Evolutionary conservation across 37 sponge, comb jelly and placozoan genomes (phyloP).

Genomic region (Ianthella basta): DNA sequence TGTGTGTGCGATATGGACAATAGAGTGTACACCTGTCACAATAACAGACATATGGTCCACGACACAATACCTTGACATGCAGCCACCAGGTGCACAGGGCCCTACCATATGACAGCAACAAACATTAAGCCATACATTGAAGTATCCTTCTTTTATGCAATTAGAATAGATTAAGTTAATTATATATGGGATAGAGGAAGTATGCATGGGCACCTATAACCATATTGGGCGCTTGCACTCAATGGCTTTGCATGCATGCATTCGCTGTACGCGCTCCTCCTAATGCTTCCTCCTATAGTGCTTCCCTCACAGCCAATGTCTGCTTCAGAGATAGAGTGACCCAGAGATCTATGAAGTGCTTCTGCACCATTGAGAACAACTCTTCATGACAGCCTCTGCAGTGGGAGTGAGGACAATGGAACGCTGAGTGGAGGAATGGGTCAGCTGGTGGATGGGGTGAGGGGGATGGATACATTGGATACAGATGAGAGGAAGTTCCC

Average conservation of each 20-base stretch:
- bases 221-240: not conserved
- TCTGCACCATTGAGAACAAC: not conserved
- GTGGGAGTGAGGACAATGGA: not conserved
- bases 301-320: not conserved
- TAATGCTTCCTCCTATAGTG: too few species aligned
- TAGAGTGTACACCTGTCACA: not conserved
- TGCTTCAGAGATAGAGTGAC: not conserved
- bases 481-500: not conserved
- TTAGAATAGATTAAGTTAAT: too few species aligned
- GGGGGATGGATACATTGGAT: not conserved
- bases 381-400: not conserved
- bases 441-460: conserved; percentile 9
- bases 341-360: not conserved
- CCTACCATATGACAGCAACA: not conserved
- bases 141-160: too few species aligned
- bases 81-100: not conserved
- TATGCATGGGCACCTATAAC: not conserved
- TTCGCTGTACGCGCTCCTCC: not conserved
- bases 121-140: too few species aligned
- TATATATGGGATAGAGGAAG: too few species aligned
- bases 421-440: not conserved
- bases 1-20: conserved; percentile 6
- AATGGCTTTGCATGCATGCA: too few species aligned
- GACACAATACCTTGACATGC: not conserved
- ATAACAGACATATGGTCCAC: not conserved